Evolutionary conservation across 1,140 invertebrate genomes (phyloP).

Genomic region (Caenorhabditis inopinata): DNA sequence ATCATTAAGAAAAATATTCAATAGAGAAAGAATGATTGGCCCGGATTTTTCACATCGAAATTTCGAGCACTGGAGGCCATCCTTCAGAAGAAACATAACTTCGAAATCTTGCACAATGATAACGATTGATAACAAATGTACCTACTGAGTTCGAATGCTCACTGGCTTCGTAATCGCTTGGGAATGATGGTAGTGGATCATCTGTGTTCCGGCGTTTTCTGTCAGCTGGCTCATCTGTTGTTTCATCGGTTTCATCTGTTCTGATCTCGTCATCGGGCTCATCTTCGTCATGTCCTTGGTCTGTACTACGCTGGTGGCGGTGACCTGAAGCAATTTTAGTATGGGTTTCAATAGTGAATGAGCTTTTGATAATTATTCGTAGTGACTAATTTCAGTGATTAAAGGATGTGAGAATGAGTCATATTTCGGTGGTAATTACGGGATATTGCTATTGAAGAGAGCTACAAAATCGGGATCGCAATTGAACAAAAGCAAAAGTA

Average conservation of each 20-base stretch:
- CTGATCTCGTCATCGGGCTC: conserved; percentile 6
- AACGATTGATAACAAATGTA: conserved; percentile 29
- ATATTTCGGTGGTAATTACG: no score
- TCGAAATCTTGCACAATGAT: conserved; percentile 12
- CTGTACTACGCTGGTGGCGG: neutral
- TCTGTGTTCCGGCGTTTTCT: neutral
- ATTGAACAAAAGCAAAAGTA: no score
- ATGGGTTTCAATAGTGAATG: no score
- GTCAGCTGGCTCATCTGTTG: neutral
- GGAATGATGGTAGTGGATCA: conserved; percentile 5
- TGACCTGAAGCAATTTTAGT: neutral
- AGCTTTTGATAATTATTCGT: no score
- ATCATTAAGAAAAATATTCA: no score
- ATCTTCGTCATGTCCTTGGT: neutral
- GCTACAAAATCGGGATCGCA: no score
- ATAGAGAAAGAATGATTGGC: no score
- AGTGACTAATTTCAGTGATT: no score
- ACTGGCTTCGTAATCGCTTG: conserved; percentile 22
- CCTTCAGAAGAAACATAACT: neutral
- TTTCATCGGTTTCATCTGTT: neutral
- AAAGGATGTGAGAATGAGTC: no score
- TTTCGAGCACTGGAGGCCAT: no score
- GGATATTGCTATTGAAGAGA: no score
- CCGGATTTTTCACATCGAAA: no score
- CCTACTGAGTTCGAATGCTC: conserved; percentile 33